Evolutionary conservation across 2,797 vertebrate genomes (phyloP).

Genomic region (Acanthopagrus latus): DNA sequence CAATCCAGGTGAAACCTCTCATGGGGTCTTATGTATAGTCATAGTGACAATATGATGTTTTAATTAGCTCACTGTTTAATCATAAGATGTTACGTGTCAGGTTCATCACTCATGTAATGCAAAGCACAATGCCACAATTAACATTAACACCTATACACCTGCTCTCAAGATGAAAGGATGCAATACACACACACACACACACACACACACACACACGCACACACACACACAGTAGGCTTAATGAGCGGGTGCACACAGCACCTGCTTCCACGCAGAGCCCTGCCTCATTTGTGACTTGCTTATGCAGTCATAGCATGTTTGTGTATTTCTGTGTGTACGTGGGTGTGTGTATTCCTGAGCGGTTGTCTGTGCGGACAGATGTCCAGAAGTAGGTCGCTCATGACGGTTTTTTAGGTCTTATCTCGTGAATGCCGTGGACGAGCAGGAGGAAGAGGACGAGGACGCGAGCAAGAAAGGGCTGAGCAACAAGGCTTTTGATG

Average conservation of each 20-base stretch:
- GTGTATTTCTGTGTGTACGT: conserved; percentile 22
- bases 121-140: conserved; percentile 10
- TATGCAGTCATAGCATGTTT: conserved; percentile 30
- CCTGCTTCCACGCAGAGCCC: conserved; percentile 22
- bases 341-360: conserved; percentile 3
- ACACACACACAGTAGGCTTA: conserved; percentile 14
- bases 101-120: not conserved
- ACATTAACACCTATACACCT: not conserved
- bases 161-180: not conserved
- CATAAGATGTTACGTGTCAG: not conserved
- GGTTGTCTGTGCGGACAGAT: not conserved
- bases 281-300: conserved; percentile 21
- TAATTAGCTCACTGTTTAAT: too few relatives aligned
- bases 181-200: not conserved
- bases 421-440: not conserved
- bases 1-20: not conserved
- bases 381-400: conserved; percentile 48
- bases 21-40: not conserved
- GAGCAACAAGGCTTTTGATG: not conserved
- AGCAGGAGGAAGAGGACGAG: not conserved
- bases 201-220: conserved; percentile 13
- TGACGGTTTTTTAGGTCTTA: conserved; percentile 16
- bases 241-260: conserved; percentile 35
- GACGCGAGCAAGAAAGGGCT: not conserved
- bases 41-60: not conserved